Base-by-base conservation (phyloP, 1,140 invertebrate genomes). In the Latrodectus geometricus region DNA sequence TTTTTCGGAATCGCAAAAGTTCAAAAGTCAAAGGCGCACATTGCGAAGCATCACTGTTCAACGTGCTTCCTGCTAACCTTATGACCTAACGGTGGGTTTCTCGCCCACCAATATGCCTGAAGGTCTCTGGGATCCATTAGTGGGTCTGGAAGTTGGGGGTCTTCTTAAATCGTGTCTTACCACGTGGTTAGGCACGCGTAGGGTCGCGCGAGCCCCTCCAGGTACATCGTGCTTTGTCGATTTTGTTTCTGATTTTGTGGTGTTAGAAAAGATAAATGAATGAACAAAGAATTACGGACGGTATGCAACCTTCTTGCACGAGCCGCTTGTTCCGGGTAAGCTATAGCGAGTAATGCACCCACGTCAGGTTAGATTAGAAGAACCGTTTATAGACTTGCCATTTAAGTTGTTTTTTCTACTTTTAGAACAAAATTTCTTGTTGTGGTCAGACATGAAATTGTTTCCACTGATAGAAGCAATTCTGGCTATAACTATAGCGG, bases 71-170 rank as follows among this genome's bases (percentile, higher is more conserved):
- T 82, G 79, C 79, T 70, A 49, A 82, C 79, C 79, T 49, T 21
- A n/a, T 23, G 79, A 82, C 79, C 79, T 49, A 17, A 35, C 50
- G 20, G 69, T 82, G 79, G 79, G 69, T 73, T 82, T 50, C n/a
- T 56, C 79, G 54, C 79, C 79, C 79, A 82, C 69, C 54, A 61
- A 56, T 61, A 14, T 48, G 49, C 79, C 79, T 50, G 79, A 54
- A 82, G 79, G 69, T 52, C 50, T 82, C 56, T 21, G 52, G 79
- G 79, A 82, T 82, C 69, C 69, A 82, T 82, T 82, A 82, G 79
- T 82, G 69, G 79, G 79, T 65, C 79, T 82, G n/a, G 68, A 82
- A 82, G 79, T 82, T 82, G 75, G 79, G 79, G 79, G 79, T 69
- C 70, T 52, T 72, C 21, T 20, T 23, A 54, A 82, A 82, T 82